Base-by-base conservation (phyloP, 1,140 invertebrate species). In the Aethina tumida region DNA sequence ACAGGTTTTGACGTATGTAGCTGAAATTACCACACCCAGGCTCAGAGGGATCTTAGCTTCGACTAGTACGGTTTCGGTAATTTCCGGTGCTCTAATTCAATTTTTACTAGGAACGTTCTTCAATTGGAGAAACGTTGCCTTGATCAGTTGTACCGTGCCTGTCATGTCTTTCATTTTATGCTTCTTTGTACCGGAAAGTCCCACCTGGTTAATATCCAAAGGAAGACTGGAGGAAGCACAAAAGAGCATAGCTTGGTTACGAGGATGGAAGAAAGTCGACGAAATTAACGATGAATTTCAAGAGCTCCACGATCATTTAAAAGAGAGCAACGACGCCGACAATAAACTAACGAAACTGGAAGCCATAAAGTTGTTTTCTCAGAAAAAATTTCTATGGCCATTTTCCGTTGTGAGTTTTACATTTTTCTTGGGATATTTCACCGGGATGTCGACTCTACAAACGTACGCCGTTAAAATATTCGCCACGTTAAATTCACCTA, bases 1-100 rank as follows among this genome's bases (percentile, higher is more conserved):
- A 16, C 53, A 81, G 77, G 75, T 79, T 31, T 60, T 86, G 46
- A 85, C 82, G 0, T 86, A 85, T 55, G 80, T 85, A 6, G 81
- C 82, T 2, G 84, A 86, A 61, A 74, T 86, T 5, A 82, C 81
- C 2, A 75, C 84, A 49, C 83, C 84, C 0, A 74, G 81, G 51
- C 61, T 84, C 8, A 69, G 83, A 18, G 84, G 84, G 3, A 72
- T 80, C 41, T 58, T 87, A 10, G 71, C 81, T 1, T 79, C 82
- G 1, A 77, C 80, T 8, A 77, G 81, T 10, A 74, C 77, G 1
- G 75, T 81, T 60, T 70, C 75, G 39, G 74, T 84, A 30, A 83
- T 85, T 21, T 55, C 77, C 0, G 84, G 84, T 1, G 68, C 82
- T 1, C 77, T 85, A 45, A 67, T 72, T 0, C 72, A 77, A 55